Evolutionary conservation across 2,797 vertebrate genomes (phyloP).

Genomic region (Alcedo atthis): DNA sequence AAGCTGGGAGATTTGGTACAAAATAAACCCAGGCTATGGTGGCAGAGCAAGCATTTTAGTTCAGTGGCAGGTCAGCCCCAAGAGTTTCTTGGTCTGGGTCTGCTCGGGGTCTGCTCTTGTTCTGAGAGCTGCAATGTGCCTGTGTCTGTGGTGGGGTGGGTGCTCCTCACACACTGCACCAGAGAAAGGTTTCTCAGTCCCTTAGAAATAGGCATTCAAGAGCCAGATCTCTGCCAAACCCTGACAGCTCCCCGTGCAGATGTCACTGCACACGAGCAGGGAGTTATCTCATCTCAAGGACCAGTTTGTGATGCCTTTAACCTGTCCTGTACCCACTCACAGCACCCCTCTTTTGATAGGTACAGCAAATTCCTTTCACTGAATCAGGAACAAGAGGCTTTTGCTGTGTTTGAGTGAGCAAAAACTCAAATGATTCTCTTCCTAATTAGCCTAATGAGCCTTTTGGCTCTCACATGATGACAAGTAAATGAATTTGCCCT

Average conservation of each 20-base stretch:
- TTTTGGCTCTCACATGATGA: constrained; percentile 72
- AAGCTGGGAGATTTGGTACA: neutral
- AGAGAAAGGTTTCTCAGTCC: neutral
- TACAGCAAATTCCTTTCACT: neutral
- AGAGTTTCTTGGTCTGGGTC: neutral
- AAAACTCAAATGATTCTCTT: constrained; percentile 55
- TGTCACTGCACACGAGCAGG: neutral
- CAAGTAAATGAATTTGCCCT: constrained; percentile 75
- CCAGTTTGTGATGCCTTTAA: neutral
- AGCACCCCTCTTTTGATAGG: neutral
- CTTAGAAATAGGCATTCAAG: neutral
- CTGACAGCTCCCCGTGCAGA: neutral
- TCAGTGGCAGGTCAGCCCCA: neutral
- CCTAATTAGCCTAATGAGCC: constrained; percentile 75
- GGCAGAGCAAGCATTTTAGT: neutral
- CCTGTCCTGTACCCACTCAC: neutral
- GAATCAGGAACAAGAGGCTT: constrained; percentile 8
- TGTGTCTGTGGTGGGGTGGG: neutral
- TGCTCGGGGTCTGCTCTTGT: neutral
- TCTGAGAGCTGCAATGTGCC: neutral
- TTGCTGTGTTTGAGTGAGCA: constrained; percentile 18
- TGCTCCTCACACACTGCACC: fast-evolving
- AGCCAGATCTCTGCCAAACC: neutral
- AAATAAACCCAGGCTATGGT: neutral
- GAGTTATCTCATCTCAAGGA: neutral